These are phyloP conservation scores for Silurus lanzhouensis DNA, from an alignment of 2,797 vertebrate species.

Conservation along the genomic window DNA sequence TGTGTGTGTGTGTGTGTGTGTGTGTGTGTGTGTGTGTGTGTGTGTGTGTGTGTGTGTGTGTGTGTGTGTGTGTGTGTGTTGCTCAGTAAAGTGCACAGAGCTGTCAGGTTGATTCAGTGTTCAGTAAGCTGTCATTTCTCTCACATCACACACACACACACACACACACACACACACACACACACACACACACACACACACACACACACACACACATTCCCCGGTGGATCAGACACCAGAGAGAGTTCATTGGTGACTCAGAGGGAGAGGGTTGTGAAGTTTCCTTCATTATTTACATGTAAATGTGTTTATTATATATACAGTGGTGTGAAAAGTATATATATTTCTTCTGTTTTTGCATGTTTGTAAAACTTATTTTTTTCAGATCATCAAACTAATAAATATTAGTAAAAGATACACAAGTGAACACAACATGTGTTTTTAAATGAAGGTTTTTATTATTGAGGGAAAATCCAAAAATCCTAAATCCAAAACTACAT, in stretches of 20 bases:
- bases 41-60: constrained; percentile 34
- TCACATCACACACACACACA: constrained; percentile 44
- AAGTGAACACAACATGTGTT: no score
- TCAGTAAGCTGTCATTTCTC: constrained; percentile 52
- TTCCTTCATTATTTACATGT: background rate
- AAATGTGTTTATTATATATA: no score
- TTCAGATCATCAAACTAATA: no score
- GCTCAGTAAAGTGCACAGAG: constrained; percentile 60
- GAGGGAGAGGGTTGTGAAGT: background rate
- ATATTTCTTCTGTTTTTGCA: no score
- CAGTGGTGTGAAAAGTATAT: no score
- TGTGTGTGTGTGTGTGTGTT: constrained; percentile 29
- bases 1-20: constrained; percentile 12
- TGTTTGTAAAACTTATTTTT: no score
- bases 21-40: constrained; percentile 34
- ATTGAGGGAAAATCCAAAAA: no score
- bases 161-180: constrained; percentile 19
- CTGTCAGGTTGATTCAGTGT: constrained; percentile 60
- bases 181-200: constrained; percentile 32
- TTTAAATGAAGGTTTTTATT: no score
- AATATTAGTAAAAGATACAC: no score
- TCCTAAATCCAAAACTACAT: no score
- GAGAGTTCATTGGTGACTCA: background rate
- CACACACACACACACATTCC: background rate
- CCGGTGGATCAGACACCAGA: background rate